These are phyloP conservation scores for Malacosoma neustria DNA, from an alignment of 2,888 invertebrate genomes.

Conservation along the genomic window DNA sequence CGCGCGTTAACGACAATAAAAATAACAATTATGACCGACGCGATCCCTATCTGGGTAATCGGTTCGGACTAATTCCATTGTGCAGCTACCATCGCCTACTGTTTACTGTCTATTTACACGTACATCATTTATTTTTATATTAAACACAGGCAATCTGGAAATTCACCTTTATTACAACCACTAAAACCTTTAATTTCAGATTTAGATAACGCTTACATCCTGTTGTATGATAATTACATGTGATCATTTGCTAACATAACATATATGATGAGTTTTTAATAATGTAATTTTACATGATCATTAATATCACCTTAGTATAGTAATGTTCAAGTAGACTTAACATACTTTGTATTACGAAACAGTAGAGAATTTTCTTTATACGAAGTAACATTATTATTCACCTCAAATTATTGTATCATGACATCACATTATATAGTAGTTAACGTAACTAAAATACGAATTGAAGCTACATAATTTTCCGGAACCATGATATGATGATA, in stretches of 20 bases:
- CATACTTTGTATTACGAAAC: no score
- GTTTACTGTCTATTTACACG: slow-evolving; percentile 41
- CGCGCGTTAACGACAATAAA: slow-evolving; percentile 47
- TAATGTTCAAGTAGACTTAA: no score
- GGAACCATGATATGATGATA: slow-evolving; percentile 47
- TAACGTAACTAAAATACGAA: slow-evolving; percentile 34
- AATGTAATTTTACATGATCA: slow-evolving; percentile 11
- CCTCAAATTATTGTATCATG: no score
- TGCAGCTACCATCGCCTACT: slow-evolving; percentile 23
- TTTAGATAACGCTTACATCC: slow-evolving; percentile 22
- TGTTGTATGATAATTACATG: slow-evolving; percentile 17
- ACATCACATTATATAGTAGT: slow-evolving; percentile 19
- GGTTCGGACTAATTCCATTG: slow-evolving; percentile 46
- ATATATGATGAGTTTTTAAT: slow-evolving; percentile 9
- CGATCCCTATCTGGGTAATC: slow-evolving; percentile 53
- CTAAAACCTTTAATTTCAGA: slow-evolving; percentile 20
- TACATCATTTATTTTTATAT: slow-evolving; percentile 27
- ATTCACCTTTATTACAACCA: slow-evolving; percentile 16
- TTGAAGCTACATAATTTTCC: slow-evolving; percentile 46
- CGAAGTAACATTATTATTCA: no score
- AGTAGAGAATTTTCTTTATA: no score
- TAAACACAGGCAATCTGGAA: slow-evolving; percentile 14
- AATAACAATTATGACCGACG: slow-evolving; percentile 40
- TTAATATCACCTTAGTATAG: slow-evolving; percentile 7
- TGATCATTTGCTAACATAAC: slow-evolving; percentile 11